These are phyloP conservation scores for Eurytoma californica DNA, from an alignment of 2,888 invertebrate species.

Conservation along the genomic window DNA sequence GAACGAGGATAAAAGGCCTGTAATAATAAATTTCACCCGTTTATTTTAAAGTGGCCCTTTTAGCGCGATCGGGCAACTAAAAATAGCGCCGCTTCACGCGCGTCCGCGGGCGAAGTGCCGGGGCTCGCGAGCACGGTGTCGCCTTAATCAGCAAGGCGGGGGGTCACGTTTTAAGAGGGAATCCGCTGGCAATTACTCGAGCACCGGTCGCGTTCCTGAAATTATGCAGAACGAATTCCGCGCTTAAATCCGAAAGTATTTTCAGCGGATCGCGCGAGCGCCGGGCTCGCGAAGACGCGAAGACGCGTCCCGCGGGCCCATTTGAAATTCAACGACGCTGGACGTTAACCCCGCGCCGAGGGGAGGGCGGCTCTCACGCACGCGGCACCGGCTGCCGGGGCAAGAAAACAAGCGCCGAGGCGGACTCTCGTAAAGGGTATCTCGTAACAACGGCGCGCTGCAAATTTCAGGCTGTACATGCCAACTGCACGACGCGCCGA, in stretches of 20 bases:
- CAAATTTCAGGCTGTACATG: constrained; percentile 31
- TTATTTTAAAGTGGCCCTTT: no score
- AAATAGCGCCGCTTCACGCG: no score
- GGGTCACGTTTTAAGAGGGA: constrained; percentile 24
- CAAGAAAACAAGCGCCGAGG: constrained; percentile 2
- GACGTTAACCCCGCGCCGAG: constrained; percentile 60
- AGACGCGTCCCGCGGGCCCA: constrained; percentile 47
- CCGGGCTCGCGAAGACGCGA: constrained; percentile 49
- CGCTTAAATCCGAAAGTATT: constrained; percentile 36
- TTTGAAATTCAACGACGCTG: constrained; percentile 67
- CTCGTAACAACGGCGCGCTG: constrained; percentile 16
- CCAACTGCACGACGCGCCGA: constrained; percentile 28
- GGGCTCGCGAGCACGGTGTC: neutral
- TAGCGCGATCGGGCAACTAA: no score
- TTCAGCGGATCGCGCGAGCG: constrained; percentile 16
- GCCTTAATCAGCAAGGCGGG: neutral
- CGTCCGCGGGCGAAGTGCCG: no score
- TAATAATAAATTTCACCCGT: no score
- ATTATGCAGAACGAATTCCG: constrained; percentile 38
- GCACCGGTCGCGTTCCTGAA: constrained; percentile 2
- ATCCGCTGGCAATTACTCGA: constrained; percentile 25
- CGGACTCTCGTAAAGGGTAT: constrained; percentile 8
- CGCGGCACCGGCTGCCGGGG: neutral
- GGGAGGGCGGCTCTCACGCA: neutral
- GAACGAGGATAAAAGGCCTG: no score